Conservation (phyloP, 1,140 invertebrate genomes). For the Hylyphantes graminicola region DNA sequence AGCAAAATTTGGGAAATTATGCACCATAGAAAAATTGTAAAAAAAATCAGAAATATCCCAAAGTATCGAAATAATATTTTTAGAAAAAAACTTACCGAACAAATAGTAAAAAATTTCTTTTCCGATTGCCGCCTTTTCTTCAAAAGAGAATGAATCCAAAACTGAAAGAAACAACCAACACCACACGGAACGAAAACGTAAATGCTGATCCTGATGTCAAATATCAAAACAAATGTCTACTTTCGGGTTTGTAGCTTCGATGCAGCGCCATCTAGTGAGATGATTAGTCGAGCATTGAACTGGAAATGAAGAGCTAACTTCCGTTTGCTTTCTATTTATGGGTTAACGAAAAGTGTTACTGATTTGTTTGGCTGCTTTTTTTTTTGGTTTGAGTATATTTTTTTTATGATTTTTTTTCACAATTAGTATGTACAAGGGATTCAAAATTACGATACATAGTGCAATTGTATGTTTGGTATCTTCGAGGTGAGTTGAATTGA, state of each 20-base stretch:
- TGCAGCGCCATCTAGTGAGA: conserved; percentile 21
- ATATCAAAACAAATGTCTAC: neutral
- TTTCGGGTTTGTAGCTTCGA: neutral
- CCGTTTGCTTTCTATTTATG: conserved; percentile 32
- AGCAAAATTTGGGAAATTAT: too few species aligned
- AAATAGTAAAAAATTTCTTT: too few species aligned
- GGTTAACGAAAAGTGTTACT: conserved; percentile 18
- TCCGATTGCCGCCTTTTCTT: neutral
- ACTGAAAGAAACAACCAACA: conserved; percentile 8
- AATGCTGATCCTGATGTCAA: neutral
- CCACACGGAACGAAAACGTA: conserved; percentile 9
- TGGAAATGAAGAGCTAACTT: conserved; percentile 37
- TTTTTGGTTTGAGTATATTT: neutral
- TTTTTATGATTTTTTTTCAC: too few species aligned
- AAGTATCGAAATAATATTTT: too few species aligned
- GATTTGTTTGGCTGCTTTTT: neutral
- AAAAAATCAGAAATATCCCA: too few species aligned
- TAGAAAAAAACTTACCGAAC: too few species aligned
- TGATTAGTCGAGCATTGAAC: conserved; percentile 14
- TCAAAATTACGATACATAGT: too few species aligned
- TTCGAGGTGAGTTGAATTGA: too few species aligned
- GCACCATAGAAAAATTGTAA: too few species aligned
- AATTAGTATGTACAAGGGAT: too few species aligned
- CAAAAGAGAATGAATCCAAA: conserved; percentile 6
- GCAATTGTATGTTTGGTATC: too few species aligned